Evolutionary conservation across 2,113 vertebrate species (phyloP).

Genomic region (Heterotilapia buettikoferi): DNA sequence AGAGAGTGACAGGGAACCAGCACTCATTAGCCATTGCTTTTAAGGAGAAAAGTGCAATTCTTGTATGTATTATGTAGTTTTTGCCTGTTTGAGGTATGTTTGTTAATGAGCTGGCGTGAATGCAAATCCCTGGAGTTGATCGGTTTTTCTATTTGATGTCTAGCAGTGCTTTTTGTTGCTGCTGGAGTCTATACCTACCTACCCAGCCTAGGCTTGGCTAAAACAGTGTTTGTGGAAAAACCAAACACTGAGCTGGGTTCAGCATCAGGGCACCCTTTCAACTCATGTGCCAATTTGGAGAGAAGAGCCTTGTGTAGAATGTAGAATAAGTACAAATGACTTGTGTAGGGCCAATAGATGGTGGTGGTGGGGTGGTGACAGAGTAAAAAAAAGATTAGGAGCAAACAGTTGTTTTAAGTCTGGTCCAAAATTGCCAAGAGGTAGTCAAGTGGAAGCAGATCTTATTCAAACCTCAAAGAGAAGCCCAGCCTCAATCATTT

Average conservation of each 20-base stretch:
- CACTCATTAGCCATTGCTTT: neutral
- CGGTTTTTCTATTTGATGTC: neutral
- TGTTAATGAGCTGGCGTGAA: neutral
- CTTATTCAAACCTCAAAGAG: neutral
- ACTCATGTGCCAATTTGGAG: conserved; percentile 39
- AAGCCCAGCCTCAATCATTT: neutral
- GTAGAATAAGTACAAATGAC: conserved; percentile 18
- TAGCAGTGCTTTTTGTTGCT: neutral
- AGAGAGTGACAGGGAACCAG: neutral
- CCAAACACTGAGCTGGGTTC: conserved; percentile 14
- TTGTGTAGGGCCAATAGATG: neutral
- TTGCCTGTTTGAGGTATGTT: neutral
- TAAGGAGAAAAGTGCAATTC: neutral
- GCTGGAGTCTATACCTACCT: neutral
- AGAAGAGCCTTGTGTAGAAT: conserved; percentile 4
- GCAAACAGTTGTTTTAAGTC: neutral
- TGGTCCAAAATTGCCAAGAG: neutral
- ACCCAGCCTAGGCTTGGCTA: neutral
- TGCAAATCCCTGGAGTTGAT: neutral
- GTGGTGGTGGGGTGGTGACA: neutral
- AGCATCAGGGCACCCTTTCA: conserved; percentile 27
- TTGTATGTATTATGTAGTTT: neutral
- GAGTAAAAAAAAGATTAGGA: neutral
- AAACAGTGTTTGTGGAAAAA: conserved; percentile 10
- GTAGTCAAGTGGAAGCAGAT: neutral